Base-by-base conservation (phyloP, 2,888 invertebrate genomes). In the Leptopilina drosophilae region DNA sequence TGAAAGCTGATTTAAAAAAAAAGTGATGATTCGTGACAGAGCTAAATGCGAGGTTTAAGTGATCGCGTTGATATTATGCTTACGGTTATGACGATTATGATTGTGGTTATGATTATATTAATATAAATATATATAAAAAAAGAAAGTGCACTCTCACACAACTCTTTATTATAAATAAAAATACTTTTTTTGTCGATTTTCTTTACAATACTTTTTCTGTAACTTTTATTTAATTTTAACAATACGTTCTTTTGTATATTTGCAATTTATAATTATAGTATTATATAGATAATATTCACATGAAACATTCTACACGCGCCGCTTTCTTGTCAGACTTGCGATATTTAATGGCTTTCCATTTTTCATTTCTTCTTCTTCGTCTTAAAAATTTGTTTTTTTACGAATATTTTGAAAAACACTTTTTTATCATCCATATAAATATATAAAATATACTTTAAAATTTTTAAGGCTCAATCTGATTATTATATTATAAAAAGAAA, bases 41-140 rank as follows among this genome's bases (percentile, higher is more conserved):
- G 81, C 77, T 79, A 81, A 80, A 77, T 82, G 78, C 66, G 76
- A 81, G 81, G 79, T 82, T 82, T 80, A 82, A 81, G 80, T 80
- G 64, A 81, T 78, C 77, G 76, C 76, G 77, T 84, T 81, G 77
- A 79, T 66, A 79, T 66, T 81, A 77, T 73, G 77, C 78, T 82
- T 82, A 81, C 67, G 73, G 69, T 78, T 78, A 78, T 80, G 76
- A 77, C 77, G 64, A 77, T 78, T 77, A 78, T 78, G 33, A 69
- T 77, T 77, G 78, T 76, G 75, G 67, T 78, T 77, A 79, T 77
- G 40, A 77, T 77, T 75, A 78, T 69, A 33, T 33, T 33, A 78
- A 69, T 78, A 42, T 59, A 62, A 75, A 9, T 46, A 49, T 9
- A 49, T 11, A 49, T 11, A 49, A 11, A 49, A 11, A 49, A 49